Evolutionary conservation across 2,113 vertebrate species (phyloP).

Genomic region (Eptesicus fuscus): DNA sequence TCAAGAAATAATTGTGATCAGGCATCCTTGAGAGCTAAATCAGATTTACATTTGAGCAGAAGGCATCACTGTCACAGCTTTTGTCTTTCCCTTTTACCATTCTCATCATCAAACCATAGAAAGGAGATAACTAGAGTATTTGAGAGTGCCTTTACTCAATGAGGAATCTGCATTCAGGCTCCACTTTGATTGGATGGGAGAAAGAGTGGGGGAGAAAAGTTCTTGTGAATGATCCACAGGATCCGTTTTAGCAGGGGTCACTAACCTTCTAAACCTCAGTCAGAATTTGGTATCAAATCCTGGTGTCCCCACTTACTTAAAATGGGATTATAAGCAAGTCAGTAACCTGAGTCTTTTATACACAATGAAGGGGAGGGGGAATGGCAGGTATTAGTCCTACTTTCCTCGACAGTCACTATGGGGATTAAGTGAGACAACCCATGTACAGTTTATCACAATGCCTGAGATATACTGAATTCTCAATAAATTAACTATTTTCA

Average conservation of each 20-base stretch:
- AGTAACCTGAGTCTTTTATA: neutral
- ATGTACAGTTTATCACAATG: neutral
- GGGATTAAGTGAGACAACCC: neutral
- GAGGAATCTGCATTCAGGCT: neutral
- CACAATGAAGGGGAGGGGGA: neutral
- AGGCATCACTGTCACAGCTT: neutral
- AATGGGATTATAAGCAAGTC: neutral
- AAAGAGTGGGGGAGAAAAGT: neutral
- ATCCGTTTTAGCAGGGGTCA: neutral
- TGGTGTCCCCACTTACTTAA: too few species aligned
- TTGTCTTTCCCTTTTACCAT: neutral
- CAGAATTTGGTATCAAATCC: neutral
- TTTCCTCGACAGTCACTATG: neutral
- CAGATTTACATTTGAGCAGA: neutral
- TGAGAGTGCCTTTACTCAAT: neutral
- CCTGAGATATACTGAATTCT: neutral
- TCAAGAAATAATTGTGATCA: neutral
- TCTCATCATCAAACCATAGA: neutral
- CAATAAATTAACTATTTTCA: neutral
- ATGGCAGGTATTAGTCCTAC: neutral
- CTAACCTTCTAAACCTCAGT: neutral
- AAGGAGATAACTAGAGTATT: neutral
- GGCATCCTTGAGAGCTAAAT: neutral
- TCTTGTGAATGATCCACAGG: neutral
- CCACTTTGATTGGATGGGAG: neutral